These are phyloP conservation scores for Platysteira castanea DNA, from an alignment of 2,113 vertebrate species.

Conservation along the genomic window DNA sequence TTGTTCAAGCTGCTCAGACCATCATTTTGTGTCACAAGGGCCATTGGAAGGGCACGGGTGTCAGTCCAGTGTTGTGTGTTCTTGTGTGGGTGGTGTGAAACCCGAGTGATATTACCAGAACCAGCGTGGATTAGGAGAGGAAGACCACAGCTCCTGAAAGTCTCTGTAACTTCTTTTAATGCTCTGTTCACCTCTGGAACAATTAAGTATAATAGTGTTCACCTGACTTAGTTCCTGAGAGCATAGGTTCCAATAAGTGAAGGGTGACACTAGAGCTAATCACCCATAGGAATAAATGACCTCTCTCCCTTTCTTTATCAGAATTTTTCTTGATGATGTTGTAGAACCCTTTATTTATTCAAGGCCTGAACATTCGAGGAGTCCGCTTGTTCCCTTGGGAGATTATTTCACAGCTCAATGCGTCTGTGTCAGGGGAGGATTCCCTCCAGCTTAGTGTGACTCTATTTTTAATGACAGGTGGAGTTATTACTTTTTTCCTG, in stretches of 20 bases:
- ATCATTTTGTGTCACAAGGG: not conserved
- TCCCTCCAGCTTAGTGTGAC: not conserved
- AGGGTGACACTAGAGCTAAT: not conserved
- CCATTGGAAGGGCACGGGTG: not conserved
- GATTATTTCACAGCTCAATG: not conserved
- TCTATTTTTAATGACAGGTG: not conserved
- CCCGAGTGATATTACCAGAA: not conserved
- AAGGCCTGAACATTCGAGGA: not conserved
- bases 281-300: not conserved
- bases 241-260: not conserved
- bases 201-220: not conserved
- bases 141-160: not conserved
- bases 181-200: not conserved
- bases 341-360: not conserved
- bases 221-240: not conserved
- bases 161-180: not conserved
- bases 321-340: not conserved
- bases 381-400: not conserved
- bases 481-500: not conserved
- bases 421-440: not conserved
- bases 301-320: not conserved
- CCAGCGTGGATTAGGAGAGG: not conserved
- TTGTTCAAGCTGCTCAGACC: not conserved
- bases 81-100: not conserved
- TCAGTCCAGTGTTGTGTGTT: not conserved